phyloP scores from a whole-genome alignment of 2,888 invertebrate species.

The Drosophila anomalata region DNA sequence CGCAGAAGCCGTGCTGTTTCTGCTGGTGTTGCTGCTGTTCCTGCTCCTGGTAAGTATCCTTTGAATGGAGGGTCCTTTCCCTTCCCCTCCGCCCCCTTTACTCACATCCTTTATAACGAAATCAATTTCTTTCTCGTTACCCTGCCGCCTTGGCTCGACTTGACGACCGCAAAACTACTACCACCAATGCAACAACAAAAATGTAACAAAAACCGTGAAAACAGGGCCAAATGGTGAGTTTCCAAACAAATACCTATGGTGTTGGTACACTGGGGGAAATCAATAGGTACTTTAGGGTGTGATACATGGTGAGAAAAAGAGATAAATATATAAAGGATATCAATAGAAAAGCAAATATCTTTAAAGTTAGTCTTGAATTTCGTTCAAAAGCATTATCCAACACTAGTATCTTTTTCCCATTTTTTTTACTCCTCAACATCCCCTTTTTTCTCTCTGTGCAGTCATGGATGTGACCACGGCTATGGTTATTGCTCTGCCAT shows the following conservation, averaged over 20 bases:
- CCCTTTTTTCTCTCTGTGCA: constrained; percentile 13
- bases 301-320: not conserved
- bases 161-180: constrained; percentile 45
- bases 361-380: no score
- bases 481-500: constrained; percentile 34
- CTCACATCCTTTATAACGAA: constrained; percentile 26
- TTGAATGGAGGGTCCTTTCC: not conserved
- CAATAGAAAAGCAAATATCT: no score
- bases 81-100: constrained; percentile 3
- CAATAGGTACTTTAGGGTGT: not conserved
- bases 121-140: constrained; percentile 43
- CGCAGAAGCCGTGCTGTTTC: constrained; percentile 87
- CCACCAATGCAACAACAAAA: constrained; percentile 10
- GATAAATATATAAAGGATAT: not conserved
- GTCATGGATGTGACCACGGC: constrained; percentile 32
- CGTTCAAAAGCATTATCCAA: no score
- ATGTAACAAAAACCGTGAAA: constrained; percentile 54
- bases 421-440: not conserved
- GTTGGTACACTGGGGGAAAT: constrained; percentile 4
- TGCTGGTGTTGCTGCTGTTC: constrained; percentile 90
- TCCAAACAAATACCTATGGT: constrained; percentile 11
- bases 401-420: not conserved
- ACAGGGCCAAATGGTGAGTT: constrained; percentile 84
- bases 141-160: constrained; percentile 42
- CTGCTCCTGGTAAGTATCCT: constrained; percentile 87